Base-by-base conservation (phyloP, 2,888 invertebrate genomes). In the Ectobius pallidus region DNA sequence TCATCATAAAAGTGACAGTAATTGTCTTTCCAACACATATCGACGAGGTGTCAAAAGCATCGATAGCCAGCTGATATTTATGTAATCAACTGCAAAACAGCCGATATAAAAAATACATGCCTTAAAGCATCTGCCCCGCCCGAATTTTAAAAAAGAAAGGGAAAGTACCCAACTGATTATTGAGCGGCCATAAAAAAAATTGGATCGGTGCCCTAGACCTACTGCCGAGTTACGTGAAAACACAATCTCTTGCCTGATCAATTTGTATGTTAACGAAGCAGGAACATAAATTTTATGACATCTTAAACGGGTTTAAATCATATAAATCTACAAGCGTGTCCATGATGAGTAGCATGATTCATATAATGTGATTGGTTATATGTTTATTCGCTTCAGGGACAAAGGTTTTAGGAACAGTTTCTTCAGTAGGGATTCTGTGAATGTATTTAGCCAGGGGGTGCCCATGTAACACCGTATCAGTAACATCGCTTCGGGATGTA, bases 391-490 rank as follows among this genome's bases (percentile, higher is more conserved):
- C n/a, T n/a, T n/a, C n/a, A n/a, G n/a, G n/a, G n/a, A n/a, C n/a
- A n/a, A n/a, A n/a, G n/a, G n/a, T n/a, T n/a, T n/a, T n/a, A n/a
- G n/a, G n/a, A n/a, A n/a, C n/a, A n/a, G n/a, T n/a, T n/a, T n/a
- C n/a, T n/a, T n/a, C n/a, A n/a, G n/a, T n/a, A n/a, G n/a, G n/a
- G n/a, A n/a, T n/a, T n/a, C 34, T 34, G 27, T n/a, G 27, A 58
- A 58, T 58, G 58, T 14, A 58, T n/a, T 58, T 58, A 4, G 58
- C 58, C 58, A 4, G 58, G 16, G 22, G 55, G 55, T 25, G 34
- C 27, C 16, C 27, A 11, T 22, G 27, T 22, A 6, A 55, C 25
- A 30, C 30, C 11, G 3, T 27, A 55, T 27, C 25, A 0, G n/a
- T n/a, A 30, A 30, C 32, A 25, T 30, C 7, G 30, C 58, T 30